Base-by-base conservation (phyloP, 1,140 invertebrate genomes). In the Drosophila kanapiae region DNA sequence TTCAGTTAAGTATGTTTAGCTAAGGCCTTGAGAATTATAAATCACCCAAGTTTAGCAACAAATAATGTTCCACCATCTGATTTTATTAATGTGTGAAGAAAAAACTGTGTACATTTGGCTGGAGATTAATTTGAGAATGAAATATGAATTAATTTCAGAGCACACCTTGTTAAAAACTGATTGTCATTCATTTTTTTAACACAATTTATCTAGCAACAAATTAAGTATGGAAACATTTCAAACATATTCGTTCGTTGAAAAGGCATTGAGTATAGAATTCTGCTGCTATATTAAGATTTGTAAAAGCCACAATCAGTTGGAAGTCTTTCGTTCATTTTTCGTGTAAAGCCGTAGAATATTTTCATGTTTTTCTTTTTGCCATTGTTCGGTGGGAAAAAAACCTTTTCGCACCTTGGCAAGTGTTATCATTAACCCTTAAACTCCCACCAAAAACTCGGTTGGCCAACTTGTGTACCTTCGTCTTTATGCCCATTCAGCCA, bases 401-500 rank as follows among this genome's bases (percentile, higher is more conserved):
- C 29, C 37, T 23, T 31, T 51, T 61, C 14, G 23, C 68, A 72
- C 68, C 47, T 37, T 18, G 31, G 10, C 27, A 54, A 75, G 40
- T 72, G 51, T 63, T 63, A 64, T 29, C 42, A 67, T 64, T 47
- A 67, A 62, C 63, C 58, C 57, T 16, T 13, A 33, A 33, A 23
- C 56, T n/a, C n/a, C 16, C 27, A 1, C 16, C 61, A 13, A 37
- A 54, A 64, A 60, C 16, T 40, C 16, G 33, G 33, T 16, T 11
- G 8, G 48, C 11, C 23, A 57, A 33, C 51, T 54, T 54, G 51
- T 23, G 9, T 14, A 64, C 61, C 29, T 18, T 29, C 31, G 31
- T 67, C 62, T 67, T 43, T 59, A 5, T 58, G 48, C 43, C 29
- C 64, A 69, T 60, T 75, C 62, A 71, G 45, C 53, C 59, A 61